Base-by-base conservation (phyloP, 2,888 invertebrate species). In the Mesodorylaimus sp. region DNA sequence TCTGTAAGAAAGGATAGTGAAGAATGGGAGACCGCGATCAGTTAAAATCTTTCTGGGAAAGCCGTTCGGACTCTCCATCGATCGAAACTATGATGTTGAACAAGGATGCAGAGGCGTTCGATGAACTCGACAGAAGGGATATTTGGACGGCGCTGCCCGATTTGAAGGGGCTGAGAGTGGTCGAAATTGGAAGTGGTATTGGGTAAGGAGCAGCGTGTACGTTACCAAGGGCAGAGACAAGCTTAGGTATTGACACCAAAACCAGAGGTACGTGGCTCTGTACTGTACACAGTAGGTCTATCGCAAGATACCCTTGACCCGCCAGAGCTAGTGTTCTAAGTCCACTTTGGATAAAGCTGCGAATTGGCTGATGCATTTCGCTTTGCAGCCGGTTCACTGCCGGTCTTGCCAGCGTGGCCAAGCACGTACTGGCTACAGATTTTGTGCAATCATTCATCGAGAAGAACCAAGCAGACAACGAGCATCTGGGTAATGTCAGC, bases 171-270 rank as follows among this genome's bases (percentile, higher is more conserved):
- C 70, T 69, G 58, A 61, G 64, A 39, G 68, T 73, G 3, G 63
- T 74, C 5, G 74, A 74, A 60, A 65, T 74, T 25, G 74, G 74
- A 21, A 71, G 74, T 32, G 74, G 74, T 52, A 74, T 74, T 45
- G 74, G 74, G 73, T 73, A 56, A 51, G 59, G 43, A 21, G 26
- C 50, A 13, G 23, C 13, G n/a, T n/a, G n/a, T n/a, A n/a, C n/a
- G n/a, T n/a, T n/a, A n/a, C n/a, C n/a, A n/a, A n/a, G n/a, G n/a
- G n/a, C n/a, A n/a, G n/a, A n/a, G n/a, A n/a, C n/a, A n/a, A n/a
- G n/a, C n/a, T n/a, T n/a, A n/a, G n/a, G n/a, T n/a, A n/a, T n/a
- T n/a, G n/a, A n/a, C n/a, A n/a, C n/a, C n/a, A n/a, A n/a, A n/a
- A 25, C 2, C 21, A 25, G 16, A 37, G 39, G 16, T 27, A 45